Evolutionary conservation across 2,888 invertebrate genomes (phyloP), one percentile per base, ranked within the genome.

Genomic region (Augochlorella aurata): DNA sequence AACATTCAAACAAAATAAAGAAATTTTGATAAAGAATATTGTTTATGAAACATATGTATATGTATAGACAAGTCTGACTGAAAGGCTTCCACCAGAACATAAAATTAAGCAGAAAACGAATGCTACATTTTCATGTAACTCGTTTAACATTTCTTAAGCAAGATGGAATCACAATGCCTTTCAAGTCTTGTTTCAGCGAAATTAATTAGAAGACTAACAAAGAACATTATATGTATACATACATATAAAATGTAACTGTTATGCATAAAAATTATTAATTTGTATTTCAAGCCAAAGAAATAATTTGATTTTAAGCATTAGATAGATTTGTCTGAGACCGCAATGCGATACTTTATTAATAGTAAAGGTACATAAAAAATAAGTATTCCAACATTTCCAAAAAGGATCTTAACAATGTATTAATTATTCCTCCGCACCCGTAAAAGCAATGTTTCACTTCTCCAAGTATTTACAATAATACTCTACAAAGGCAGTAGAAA

Each of bases 111-210:
- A 38, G 8, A 50, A 52, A 38, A n/a, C 16, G 18, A 18, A 29
- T 50, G 74, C 45, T 83, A 77, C 78, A 77, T 77, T 82, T 58
- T 68, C 83, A 81, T 78, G 76, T 79, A 84, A 38, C 69, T 78
- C 73, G 68, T 87, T 81, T 84, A 85, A 81, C 69, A 76, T 71
- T 67, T 50, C 50, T 12, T 50, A 18, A 7, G 8, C 50, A 50
- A 18, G 8, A 7, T 50, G 50, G 50, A 18, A 1, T 16, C 18
- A 8, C 18, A 24, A 14, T 29, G 24, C 16, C 16, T 58, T 58
- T 16, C 5, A 54, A 24, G 14, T 2, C 7, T 29, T 2, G 14
- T 58, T 58, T 58, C 24, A 58, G 2, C 24, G 2, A 14, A 8
- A 58, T 24, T 58, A 58, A 24, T 24, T 58, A 16, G 24, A 16